Conservation (phyloP, 2,797 vertebrate species). For the Ambastaia sidthimunki region DNA sequence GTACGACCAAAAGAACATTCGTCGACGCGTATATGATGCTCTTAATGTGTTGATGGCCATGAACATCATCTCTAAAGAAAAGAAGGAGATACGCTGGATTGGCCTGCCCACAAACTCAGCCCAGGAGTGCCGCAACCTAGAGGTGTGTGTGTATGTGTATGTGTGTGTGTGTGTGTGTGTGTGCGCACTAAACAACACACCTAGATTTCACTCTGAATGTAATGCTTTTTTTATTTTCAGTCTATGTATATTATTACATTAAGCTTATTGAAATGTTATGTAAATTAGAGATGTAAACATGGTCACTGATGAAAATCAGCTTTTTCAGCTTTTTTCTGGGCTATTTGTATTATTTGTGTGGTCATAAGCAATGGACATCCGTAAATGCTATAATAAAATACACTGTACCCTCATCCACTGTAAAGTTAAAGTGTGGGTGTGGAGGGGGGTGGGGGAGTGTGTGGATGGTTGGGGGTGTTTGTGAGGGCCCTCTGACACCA, state of each 20-base stretch:
- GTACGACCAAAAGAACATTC: slow-evolving; percentile 90
- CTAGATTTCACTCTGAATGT: too few relatives aligned
- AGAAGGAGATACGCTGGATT: slow-evolving; percentile 90
- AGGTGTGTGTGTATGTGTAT: slow-evolving; percentile 70
- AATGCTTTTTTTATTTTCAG: too few relatives aligned
- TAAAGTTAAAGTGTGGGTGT: neutral
- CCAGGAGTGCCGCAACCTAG: slow-evolving; percentile 86
- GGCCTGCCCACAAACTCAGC: slow-evolving; percentile 87
- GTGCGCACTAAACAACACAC: too few relatives aligned
- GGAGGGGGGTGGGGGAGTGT: neutral
- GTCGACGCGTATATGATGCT: slow-evolving; percentile 88
- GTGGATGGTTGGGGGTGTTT: slow-evolving; percentile 15
- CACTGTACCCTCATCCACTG: neutral
- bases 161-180: neutral
- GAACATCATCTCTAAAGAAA: slow-evolving; percentile 92
- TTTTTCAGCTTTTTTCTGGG: too few relatives aligned
- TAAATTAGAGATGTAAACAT: too few relatives aligned
- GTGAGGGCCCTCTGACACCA: slow-evolving; percentile 38
- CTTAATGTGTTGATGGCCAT: slow-evolving; percentile 90
- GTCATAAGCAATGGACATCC: neutral
- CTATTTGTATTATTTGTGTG: neutral
- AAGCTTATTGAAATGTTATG: too few relatives aligned
- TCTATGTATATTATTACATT: too few relatives aligned
- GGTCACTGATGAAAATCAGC: too few relatives aligned
- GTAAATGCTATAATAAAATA: neutral